phyloP scores from a whole-genome alignment of 2,797 vertebrate genomes.

The Lepus townsendii region DNA sequence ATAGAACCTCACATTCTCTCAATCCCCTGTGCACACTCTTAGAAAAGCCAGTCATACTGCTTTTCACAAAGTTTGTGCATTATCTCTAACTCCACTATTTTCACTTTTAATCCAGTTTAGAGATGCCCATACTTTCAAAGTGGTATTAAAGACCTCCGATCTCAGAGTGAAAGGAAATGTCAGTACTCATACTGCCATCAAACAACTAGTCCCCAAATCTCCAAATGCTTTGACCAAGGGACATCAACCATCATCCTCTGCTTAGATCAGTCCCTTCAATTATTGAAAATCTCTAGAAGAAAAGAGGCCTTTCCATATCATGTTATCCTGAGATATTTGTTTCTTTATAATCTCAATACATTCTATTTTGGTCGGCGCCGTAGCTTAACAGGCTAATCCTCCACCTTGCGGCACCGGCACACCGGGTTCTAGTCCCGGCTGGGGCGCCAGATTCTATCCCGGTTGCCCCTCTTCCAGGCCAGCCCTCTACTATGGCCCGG shows the following conservation, averaged over 20 bases:
- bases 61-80: not conserved
- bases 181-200: not conserved
- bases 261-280: not conserved
- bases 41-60: not conserved
- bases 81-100: not conserved
- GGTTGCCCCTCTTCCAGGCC: no score
- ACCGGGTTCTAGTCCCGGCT: no score
- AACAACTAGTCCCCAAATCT: rapidly evolving
- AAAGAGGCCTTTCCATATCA: not conserved
- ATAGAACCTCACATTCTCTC: not conserved
- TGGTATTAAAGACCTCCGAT: not conserved
- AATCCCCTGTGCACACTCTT: not conserved
- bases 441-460: no score
- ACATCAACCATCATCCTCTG: not conserved
- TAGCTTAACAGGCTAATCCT: no score
- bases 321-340: not conserved
- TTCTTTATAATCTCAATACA: not conserved
- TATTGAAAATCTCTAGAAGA: not conserved
- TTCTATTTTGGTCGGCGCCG: not conserved
- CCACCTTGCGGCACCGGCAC: no score
- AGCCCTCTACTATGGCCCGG: no score
- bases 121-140: not conserved
- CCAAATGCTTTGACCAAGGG: not conserved
- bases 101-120: not conserved
- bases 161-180: not conserved